phyloP scores from a whole-genome alignment of 2,797 vertebrate species.

The Gallirallus australis region DNA sequence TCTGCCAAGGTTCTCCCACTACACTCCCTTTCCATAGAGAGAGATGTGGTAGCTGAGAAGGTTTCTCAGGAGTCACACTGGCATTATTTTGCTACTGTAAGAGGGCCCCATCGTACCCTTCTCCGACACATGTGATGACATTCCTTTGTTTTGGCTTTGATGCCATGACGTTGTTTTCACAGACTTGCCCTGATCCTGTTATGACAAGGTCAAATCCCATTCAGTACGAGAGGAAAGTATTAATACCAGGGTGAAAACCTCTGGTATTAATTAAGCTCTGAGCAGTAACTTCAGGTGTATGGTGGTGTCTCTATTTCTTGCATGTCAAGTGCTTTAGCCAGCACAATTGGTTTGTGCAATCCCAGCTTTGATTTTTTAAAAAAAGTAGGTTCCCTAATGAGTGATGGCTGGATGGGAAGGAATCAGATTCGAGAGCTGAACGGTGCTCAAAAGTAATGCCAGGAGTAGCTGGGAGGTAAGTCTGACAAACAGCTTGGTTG shows the following conservation, averaged over 20 bases:
- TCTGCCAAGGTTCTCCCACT: not conserved
- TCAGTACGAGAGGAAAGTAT: slow-evolving; percentile 25
- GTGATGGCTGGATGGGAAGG: not conserved
- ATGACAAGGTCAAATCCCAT: slow-evolving; percentile 32
- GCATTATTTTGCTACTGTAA: slow-evolving; percentile 5
- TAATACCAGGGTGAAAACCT: not conserved
- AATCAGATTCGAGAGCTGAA: not conserved
- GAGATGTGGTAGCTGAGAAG: not conserved
- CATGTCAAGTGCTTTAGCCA: not conserved
- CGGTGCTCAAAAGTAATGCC: not conserved
- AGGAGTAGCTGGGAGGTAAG: not conserved
- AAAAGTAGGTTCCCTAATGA: not conserved
- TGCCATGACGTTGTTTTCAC: slow-evolving; percentile 35
- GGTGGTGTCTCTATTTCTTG: not conserved
- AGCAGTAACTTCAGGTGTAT: not conserved
- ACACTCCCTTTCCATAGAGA: not conserved
- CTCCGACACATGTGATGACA: not conserved
- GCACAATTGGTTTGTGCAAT: not conserved
- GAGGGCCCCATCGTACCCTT: not conserved
- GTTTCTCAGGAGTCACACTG: not conserved
- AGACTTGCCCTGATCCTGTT: slow-evolving; percentile 9
- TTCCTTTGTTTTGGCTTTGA: slow-evolving; percentile 53
- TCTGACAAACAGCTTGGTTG: not conserved
- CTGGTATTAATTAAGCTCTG: slow-evolving; percentile 31
- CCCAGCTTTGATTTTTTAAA: not conserved